Evolutionary conservation across 64 coral and sea anemone genomes (phyloP).

Genomic region (Porites lutea): DNA sequence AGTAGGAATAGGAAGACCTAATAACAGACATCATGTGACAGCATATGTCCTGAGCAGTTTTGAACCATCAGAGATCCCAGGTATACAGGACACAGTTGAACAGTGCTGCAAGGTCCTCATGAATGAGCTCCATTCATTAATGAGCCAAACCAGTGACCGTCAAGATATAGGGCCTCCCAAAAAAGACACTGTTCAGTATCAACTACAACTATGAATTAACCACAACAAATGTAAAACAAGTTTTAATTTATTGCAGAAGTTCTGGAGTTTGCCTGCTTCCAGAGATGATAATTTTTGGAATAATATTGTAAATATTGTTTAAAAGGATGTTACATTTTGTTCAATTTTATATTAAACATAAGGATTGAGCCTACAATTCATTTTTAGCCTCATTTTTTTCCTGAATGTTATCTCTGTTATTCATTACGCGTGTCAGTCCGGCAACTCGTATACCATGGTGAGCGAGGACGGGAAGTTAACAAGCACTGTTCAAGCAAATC

Average conservation of each 20-base stretch:
- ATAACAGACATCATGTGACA: slow-evolving; percentile 65
- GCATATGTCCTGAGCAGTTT: slow-evolving; percentile 84
- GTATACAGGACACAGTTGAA: slow-evolving; percentile 52
- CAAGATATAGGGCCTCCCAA: not conserved
- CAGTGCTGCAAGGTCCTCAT: slow-evolving; percentile 75
- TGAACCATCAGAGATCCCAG: slow-evolving; percentile 58
- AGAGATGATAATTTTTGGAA: no score
- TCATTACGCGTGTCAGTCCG: no score
- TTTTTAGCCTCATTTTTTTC: no score
- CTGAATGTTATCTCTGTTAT: no score
- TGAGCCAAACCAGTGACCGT: not conserved
- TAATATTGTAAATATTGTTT: no score
- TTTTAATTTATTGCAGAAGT: not conserved
- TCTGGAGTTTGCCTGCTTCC: not conserved
- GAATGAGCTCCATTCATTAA: slow-evolving; percentile 32
- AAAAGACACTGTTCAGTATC: not conserved
- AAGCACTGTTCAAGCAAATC: no score
- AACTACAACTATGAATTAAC: not conserved
- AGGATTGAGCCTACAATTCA: no score
- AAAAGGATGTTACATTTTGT: no score
- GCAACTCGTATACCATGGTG: no score
- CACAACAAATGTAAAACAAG: not conserved
- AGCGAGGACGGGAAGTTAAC: no score
- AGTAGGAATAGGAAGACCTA: slow-evolving; percentile 83
- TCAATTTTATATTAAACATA: no score